Evolutionary conservation across 2,113 vertebrate genomes (phyloP).

Genomic region (Eptesicus fuscus): DNA sequence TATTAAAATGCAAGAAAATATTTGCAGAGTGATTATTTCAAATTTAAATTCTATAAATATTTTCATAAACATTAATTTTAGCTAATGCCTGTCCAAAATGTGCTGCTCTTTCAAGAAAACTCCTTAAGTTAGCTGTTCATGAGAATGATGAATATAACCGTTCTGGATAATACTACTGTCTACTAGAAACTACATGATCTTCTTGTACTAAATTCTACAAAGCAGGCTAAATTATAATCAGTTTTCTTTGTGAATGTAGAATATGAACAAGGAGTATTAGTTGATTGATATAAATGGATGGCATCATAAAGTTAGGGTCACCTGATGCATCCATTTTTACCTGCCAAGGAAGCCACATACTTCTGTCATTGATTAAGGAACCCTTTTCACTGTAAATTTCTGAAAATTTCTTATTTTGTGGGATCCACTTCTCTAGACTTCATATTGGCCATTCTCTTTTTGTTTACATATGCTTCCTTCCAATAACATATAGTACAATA

Average conservation of each 20-base stretch:
- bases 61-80: background rate
- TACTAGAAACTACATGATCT: background rate
- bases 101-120: background rate
- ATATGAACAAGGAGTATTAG: background rate
- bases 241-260: background rate
- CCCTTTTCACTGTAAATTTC: background rate
- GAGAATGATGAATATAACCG: background rate
- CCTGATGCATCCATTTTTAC: background rate
- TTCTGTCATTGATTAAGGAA: background rate
- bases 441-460: background rate
- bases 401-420: background rate
- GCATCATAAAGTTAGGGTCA: background rate
- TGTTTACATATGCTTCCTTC: background rate
- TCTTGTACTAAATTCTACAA: background rate
- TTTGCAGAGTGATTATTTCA: background rate
- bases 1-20: conserved; percentile 3
- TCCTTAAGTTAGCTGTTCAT: background rate
- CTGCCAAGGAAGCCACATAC: background rate
- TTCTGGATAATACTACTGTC: background rate
- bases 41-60: background rate
- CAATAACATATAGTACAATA: background rate
- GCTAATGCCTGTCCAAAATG: background rate
- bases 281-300: background rate
- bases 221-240: background rate
- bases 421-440: background rate